Conservation (phyloP, 1,140 invertebrate genomes). For the Plodia interpunctella region DNA sequence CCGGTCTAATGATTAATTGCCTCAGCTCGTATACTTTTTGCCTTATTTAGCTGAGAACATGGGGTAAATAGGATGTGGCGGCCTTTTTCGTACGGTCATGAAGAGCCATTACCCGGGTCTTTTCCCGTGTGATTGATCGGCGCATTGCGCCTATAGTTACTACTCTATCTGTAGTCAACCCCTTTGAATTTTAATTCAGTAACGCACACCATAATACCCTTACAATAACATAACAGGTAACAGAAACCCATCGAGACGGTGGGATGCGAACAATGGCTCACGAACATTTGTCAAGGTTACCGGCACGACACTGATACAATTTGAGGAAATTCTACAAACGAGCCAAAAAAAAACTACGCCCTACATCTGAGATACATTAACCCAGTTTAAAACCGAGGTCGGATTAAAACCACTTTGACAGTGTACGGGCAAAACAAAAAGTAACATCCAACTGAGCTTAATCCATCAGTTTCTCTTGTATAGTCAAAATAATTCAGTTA, state of each 20-base stretch:
- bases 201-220: background rate
- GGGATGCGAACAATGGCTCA: constrained; percentile 22
- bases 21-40: constrained; percentile 44
- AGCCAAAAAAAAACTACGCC: constrained; percentile 41
- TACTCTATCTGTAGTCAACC: background rate
- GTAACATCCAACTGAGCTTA: background rate
- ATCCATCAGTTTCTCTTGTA: background rate
- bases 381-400: constrained; percentile 56
- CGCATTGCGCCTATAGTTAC: constrained; percentile 17
- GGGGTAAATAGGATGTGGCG: constrained; percentile 45
- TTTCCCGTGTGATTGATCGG: constrained; percentile 55
- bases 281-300: constrained; percentile 40
- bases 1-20: constrained; percentile 45
- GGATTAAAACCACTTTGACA: constrained; percentile 36
- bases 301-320: constrained; percentile 9
- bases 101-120: constrained; percentile 51
- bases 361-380: constrained; percentile 63
- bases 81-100: constrained; percentile 46
- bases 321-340: constrained; percentile 42
- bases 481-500: background rate
- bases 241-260: constrained; percentile 11
- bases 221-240: background rate
- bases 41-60: constrained; percentile 43
- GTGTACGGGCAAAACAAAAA: background rate
- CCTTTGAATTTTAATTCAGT: background rate